Evolutionary conservation across 2,888 invertebrate species (phyloP).

Genomic region (Hipparchia semele): DNA sequence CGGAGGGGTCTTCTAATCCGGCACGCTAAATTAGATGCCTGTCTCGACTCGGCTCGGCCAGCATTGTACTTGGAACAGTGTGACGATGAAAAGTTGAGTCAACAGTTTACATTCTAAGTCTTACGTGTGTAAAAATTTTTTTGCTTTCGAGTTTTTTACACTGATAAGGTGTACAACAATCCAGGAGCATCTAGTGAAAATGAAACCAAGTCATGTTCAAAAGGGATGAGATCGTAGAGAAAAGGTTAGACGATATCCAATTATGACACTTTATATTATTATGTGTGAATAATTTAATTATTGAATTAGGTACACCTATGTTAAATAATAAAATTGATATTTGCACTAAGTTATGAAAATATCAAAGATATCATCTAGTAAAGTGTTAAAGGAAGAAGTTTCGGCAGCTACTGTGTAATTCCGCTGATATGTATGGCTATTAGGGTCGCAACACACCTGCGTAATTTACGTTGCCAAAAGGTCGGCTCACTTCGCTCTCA

Average conservation of each 20-base stretch:
- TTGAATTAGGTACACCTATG: too few species aligned
- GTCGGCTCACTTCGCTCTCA: too few species aligned
- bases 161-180: background rate
- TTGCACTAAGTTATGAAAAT: too few species aligned
- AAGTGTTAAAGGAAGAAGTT: background rate
- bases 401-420: background rate
- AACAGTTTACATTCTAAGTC: slow-evolving; percentile 58
- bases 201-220: too few species aligned
- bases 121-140: background rate
- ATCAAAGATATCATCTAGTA: background rate
- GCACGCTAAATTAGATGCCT: slow-evolving; percentile 89
- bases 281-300: too few species aligned
- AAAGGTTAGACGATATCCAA: too few species aligned
- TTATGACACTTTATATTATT: too few species aligned
- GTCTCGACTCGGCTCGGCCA: slow-evolving; percentile 85
- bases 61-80: slow-evolving; percentile 67
- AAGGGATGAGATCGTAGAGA: too few species aligned
- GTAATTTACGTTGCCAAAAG: too few species aligned
- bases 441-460: too few species aligned
- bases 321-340: too few species aligned
- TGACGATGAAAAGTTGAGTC: slow-evolving; percentile 65
- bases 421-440: background rate
- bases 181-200: too few species aligned
- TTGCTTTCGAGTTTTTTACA: background rate
- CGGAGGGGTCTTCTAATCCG: slow-evolving; percentile 86